Percentiles rank a stretch among this genome's conserved stretches.
Evolutionary conservation across 2,113 vertebrate genomes (phyloP).

Genomic region (Fregata magnificens): DNA sequence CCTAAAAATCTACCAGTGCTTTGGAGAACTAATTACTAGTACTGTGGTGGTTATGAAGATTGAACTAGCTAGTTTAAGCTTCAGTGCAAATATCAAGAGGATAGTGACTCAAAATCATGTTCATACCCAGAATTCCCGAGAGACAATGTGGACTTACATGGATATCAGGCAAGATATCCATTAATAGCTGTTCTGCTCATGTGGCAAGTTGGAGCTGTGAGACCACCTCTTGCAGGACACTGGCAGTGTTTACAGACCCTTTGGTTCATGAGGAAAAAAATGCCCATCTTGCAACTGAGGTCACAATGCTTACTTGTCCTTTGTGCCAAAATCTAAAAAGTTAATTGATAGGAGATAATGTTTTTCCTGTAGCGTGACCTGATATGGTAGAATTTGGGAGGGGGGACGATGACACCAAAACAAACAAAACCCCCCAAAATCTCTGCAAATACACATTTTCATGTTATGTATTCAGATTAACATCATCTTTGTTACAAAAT

Average conservation of each 20-base stretch:
- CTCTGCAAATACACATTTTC: neutral
- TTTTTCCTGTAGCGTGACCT: neutral
- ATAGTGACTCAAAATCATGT: neutral
- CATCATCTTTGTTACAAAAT: neutral
- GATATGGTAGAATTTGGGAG: neutral
- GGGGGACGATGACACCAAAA: neutral
- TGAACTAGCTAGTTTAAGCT: neutral
- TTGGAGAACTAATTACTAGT: neutral
- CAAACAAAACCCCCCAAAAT: rapidly evolving
- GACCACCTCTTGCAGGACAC: neutral
- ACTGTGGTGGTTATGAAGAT: neutral
- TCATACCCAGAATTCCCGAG: neutral
- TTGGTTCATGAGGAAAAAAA: neutral
- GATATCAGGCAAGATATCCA: neutral
- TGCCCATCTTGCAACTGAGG: neutral
- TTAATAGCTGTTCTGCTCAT: neutral
- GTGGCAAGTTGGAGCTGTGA: neutral
- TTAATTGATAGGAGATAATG: neutral
- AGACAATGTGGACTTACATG: neutral
- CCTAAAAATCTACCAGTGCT: neutral
- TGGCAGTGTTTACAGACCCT: neutral
- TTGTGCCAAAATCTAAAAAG: neutral
- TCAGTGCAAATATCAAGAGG: neutral
- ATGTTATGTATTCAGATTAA: neutral
- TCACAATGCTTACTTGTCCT: neutral